Percentiles rank a stretch among this genome's conserved stretches.
Conservation (phyloP, 2,797 vertebrate species). For the Microctenopoma stevenorrisi region DNA sequence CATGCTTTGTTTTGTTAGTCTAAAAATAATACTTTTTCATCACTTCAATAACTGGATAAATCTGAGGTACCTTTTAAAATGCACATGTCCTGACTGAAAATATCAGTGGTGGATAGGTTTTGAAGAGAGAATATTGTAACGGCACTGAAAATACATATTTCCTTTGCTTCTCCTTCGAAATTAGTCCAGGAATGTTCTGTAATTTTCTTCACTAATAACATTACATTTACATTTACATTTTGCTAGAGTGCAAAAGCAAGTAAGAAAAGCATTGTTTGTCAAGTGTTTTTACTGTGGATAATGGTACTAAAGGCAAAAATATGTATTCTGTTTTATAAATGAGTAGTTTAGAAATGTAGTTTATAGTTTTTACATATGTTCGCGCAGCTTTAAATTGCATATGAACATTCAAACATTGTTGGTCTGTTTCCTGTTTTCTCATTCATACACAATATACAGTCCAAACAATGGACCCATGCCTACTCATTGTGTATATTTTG, state of each 20-base stretch:
- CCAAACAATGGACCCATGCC: constrained; percentile 16
- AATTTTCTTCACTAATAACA: background rate
- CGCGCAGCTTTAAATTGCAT: background rate
- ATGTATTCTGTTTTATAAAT: background rate
- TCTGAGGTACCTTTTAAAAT: background rate
- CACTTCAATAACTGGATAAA: constrained; percentile 4
- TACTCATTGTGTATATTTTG: constrained; percentile 40
- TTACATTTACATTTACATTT: no score
- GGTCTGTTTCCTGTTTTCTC: background rate
- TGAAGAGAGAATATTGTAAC: background rate
- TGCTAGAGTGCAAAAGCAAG: no score
- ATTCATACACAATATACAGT: constrained; percentile 20
- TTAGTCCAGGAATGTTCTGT: background rate
- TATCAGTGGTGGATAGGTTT: background rate
- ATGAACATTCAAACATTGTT: background rate
- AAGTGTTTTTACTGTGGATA: background rate
- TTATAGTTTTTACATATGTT: background rate
- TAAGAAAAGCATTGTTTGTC: background rate
- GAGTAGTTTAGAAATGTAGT: background rate
- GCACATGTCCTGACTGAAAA: no score
- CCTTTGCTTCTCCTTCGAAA: background rate
- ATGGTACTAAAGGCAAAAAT: background rate
- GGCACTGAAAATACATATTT: background rate
- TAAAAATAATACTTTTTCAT: constrained; percentile 37
- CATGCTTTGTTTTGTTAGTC: constrained; percentile 41